phyloP scores from a whole-genome alignment of 2,113 vertebrate species.

The Zosterops pallidus region DNA sequence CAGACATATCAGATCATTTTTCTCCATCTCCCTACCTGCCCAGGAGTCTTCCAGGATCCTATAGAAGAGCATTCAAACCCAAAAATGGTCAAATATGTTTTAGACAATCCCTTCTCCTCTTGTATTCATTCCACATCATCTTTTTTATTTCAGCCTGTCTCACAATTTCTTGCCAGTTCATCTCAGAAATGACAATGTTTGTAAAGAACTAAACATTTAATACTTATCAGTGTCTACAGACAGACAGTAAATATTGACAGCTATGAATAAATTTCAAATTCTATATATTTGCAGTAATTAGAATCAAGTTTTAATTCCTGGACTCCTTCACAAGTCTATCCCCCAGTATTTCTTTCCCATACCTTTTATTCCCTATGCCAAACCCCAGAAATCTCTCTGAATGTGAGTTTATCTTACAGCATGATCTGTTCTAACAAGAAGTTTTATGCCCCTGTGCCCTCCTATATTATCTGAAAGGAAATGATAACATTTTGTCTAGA shows the following conservation, averaged over 20 bases:
- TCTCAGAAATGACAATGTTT: background rate
- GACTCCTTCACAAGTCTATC: background rate
- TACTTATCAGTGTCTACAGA: background rate
- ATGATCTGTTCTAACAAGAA: background rate
- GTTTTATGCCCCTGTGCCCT: background rate
- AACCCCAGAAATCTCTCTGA: constrained; percentile 35
- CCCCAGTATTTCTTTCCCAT: background rate
- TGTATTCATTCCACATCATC: background rate
- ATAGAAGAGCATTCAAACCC: background rate
- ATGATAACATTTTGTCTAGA: background rate
- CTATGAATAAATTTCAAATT: background rate
- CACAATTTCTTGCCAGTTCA: background rate
- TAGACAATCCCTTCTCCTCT: background rate
- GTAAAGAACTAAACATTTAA: background rate
- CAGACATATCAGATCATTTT: background rate
- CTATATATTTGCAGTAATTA: background rate
- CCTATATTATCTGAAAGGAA: constrained; percentile 20
- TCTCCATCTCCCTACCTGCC: background rate
- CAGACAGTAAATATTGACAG: background rate
- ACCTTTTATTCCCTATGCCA: background rate
- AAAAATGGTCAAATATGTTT: background rate
- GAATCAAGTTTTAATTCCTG: background rate
- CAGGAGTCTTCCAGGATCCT: background rate
- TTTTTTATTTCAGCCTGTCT: background rate
- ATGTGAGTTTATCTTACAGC: background rate